phyloP scores from a whole-genome alignment of 2,888 invertebrate genomes.

The Catocala nupta region DNA sequence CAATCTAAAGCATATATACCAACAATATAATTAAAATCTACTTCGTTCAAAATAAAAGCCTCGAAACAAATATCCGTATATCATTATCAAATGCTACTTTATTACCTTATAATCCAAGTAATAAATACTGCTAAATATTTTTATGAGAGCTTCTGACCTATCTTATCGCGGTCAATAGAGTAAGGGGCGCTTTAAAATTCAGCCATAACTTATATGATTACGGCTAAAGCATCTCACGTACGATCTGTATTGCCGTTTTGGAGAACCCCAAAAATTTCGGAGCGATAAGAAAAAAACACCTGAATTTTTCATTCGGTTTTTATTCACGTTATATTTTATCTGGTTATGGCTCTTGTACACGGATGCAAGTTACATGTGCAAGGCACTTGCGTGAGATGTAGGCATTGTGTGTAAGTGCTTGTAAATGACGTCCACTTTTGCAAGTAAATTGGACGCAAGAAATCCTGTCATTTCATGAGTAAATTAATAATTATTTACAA shows the following conservation, averaged over 20 bases:
- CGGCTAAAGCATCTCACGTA: constrained; percentile 79
- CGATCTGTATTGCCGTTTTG: constrained; percentile 80
- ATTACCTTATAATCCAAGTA: too few relatives aligned
- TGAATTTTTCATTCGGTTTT: constrained; percentile 32
- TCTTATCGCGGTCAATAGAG: constrained; percentile 58
- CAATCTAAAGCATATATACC: too few relatives aligned
- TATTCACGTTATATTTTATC: constrained; percentile 18
- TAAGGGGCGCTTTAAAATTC: constrained; percentile 70
- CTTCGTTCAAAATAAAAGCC: not conserved
- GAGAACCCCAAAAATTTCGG: constrained; percentile 68
- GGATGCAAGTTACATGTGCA: too few relatives aligned
- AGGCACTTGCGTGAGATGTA: too few relatives aligned
- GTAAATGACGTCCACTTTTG: too few relatives aligned
- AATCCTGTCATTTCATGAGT: too few relatives aligned
- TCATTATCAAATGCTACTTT: not conserved
- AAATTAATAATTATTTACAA: too few relatives aligned
- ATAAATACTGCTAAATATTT: constrained; percentile 22
- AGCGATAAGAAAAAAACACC: constrained; percentile 68
- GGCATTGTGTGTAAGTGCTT: too few relatives aligned
- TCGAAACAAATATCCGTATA: not conserved
- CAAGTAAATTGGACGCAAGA: too few relatives aligned
- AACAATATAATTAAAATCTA: too few relatives aligned
- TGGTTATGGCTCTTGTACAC: not conserved
- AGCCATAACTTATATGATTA: constrained; percentile 73
- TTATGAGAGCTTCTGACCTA: constrained; percentile 60